Evolutionary conservation across 2,888 invertebrate genomes (phyloP), one percentile per base, ranked within the genome.

Genomic region (Acleris emargana): DNA sequence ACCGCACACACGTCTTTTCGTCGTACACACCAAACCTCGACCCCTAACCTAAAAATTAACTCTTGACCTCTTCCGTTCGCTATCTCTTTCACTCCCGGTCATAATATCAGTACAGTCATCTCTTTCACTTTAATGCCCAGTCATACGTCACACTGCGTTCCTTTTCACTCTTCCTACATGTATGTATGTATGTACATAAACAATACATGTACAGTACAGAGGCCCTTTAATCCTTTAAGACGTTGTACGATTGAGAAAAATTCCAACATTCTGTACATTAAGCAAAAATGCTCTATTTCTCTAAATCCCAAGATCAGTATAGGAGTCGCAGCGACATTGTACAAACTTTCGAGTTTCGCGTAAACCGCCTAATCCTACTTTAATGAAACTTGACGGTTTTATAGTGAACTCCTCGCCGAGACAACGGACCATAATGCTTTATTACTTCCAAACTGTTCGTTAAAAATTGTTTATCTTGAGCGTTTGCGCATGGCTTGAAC

Each of bases 341-440:
- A 66, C 57, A 61, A 66, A 66, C 61, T 66, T 64, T 60, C 55
- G n/a, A 55, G 64, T 60, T 55, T 43, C 16, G 59, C 57, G 60
- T 61, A 66, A 66, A 66, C 61, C 66, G 61, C 51, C 60, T 66
- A 66, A 66, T 66, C 66, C 66, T 32, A 42, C 60, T 66, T 66
- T 66, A 66, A 66, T 66, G 66, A 66, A 66, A 66, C 66, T 66
- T 66, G 66, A 60, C 60, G 66, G 66, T 66, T 66, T 66, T 66
- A 66, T 66, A 57, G 62, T 63, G 45, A 57, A 52, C 61, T 51
- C 49, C 49, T 11, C 55, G 50, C 16, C 59, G 59, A 60, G 64
- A 64, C 59, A 55, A 59, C 45, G 54, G 42, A 50, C 59, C 64
- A 61, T 66, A 57, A 66, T 66, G 61, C 66, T 66, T 66, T 66